Evolutionary conservation across 2,797 vertebrate species (phyloP), one percentile per base, ranked within the genome.

Genomic region (Gymnothorax javanicus): DNA sequence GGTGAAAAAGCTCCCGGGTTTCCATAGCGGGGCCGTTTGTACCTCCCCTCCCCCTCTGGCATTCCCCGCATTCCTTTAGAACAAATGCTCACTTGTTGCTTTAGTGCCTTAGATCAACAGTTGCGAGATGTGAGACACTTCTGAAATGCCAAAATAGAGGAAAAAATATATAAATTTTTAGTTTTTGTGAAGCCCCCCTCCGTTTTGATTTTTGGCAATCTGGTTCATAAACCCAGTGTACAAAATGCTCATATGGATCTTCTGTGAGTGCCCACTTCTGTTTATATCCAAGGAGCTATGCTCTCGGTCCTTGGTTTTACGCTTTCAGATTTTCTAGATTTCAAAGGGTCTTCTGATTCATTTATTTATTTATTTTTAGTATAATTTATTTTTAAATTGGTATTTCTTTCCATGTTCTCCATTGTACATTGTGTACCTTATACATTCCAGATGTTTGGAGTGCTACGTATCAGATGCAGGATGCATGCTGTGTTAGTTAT

Each of bases 51-150:
- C 93, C 93, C 93, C 93, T 89, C 89, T 58, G 91, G 87, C 95
- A 95, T 96, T 94, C 91, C 91, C 93, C 0, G 43, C 93, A 93
- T 96, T 95, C 96, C 93, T 94, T 90, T 90, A 87, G 94, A 96
- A 95, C 95, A 96, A 96, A 96, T 91, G 91, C 93, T 94, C 93
- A 91, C 92, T 95, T 96, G 95, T 96, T 96, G 94, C 94, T 94
- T 95, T 95, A 95, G 95, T 93, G 94, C 93, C 93, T 90, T 91
- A 93, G 91, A 95, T 93, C 94, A 92, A 94, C 93, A 93, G 92
- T 93, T 93, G 86, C 92, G 92, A 91, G 90, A 89, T 91, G 88
- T 64, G 88, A 86, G 87, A 90, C 85, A 86, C 85, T 89, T 87
- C 85, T 25, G 27, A 85, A 88, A 81, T 58, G 17, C 59, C 82